Evolutionary conservation across 1,140 invertebrate genomes (phyloP), one percentile per base, ranked within the genome.

Genomic region (Calephelis virginiensis): DNA sequence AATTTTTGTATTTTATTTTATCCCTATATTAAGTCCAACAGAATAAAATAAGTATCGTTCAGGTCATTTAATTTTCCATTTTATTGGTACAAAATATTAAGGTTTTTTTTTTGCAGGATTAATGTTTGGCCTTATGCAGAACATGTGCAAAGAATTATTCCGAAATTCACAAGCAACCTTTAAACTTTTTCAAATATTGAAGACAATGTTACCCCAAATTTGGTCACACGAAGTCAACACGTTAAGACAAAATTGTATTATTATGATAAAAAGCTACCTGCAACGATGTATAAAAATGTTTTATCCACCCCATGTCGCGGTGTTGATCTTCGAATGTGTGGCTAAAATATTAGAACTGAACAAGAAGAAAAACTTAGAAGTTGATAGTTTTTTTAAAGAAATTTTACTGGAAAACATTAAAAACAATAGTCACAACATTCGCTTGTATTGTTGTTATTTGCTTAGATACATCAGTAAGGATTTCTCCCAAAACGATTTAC

Each of bases 191-290:
- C 66, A 70, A 64, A 74, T 82, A 45, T 67, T 90, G 17, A 28
- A 74, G 6, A 63, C 71, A 64, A 78, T 86, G 38, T 70, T 90
- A 1, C 74, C 85, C 11, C 61, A 56, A 46, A 74, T 89, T 59
- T 89, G 83, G 80, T 56, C 48, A 10, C 40, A 56, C 2, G 63
- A 66, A 11, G 60, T 72, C 13, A 73, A 83, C 37, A 66, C 69
- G 14, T 78, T 78, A 56, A 77, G 77, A 50, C 73, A 83, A n/a
- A 91, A 91, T 65, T 83, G 83, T 67, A 63, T 78, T 8, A 91
- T 89, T 11, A 89, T 91, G 85, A 70, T 91, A 8, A 83, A 81
- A 60, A 78, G 86, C 50, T 89, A 86, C 40, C 67, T 86, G 28
- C 73, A 80, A 17, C 70, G 85, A 12, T 84, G 85, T 64, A 70